These are phyloP conservation scores for Drosophila malerkotliana DNA, from an alignment of 1,140 invertebrate species.

Conservation along the genomic window DNA sequence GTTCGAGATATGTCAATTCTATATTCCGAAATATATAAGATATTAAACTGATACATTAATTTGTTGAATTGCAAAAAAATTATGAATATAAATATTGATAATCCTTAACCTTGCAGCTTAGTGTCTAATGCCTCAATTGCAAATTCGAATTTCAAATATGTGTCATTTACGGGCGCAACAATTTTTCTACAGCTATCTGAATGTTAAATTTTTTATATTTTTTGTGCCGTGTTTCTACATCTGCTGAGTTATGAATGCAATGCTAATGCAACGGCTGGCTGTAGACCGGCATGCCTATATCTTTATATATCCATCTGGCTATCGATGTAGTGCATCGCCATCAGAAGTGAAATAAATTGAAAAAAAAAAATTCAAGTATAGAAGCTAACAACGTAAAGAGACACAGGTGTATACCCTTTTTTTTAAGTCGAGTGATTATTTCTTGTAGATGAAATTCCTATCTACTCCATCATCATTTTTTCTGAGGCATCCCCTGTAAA, in stretches of 20 bases:
- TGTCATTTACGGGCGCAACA: slow-evolving; percentile 73
- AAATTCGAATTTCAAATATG: slow-evolving; percentile 73
- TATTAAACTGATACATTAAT: too few species aligned
- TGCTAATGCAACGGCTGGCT: slow-evolving; percentile 58
- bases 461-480: too few species aligned
- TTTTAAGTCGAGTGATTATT: background rate
- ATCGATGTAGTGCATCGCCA: slow-evolving; percentile 78
- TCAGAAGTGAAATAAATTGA: slow-evolving; percentile 26
- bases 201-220: slow-evolving; percentile 26
- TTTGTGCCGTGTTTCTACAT: slow-evolving; percentile 44
- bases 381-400: background rate
- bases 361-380: slow-evolving; percentile 29
- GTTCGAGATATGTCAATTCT: background rate
- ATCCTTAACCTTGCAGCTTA: slow-evolving; percentile 3
- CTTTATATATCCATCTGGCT: slow-evolving; percentile 52
- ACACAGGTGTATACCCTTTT: background rate
- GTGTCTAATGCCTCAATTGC: slow-evolving; percentile 52
- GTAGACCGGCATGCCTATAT: slow-evolving; percentile 20
- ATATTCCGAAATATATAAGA: too few species aligned
- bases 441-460: too few species aligned
- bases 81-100: background rate
- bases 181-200: slow-evolving; percentile 47
- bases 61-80: too few species aligned
- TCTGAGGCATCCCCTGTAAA: too few species aligned
- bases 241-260: slow-evolving; percentile 78